Evolutionary conservation across 2,888 invertebrate species (phyloP), one percentile per base, ranked within the genome.

Genomic region (Gasteruption jaculator): DNA sequence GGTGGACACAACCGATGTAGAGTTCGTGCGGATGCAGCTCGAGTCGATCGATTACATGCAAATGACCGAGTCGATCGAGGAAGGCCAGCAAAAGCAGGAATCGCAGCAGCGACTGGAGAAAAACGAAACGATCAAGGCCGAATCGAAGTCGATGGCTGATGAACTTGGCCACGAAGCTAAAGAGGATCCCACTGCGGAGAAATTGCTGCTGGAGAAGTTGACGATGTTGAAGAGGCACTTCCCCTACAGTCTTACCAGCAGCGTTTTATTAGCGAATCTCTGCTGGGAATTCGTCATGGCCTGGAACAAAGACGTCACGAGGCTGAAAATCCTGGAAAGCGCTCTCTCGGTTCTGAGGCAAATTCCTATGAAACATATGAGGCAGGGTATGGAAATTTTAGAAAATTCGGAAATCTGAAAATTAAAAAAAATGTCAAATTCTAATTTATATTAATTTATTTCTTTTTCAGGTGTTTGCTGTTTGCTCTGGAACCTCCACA

Each of bases 201-300:
- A 54, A 12, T 41, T 42, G 4, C 52, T 65, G 24, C 48, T 69
- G 68, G 68, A 65, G 38, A 60, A 57, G 50, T 41, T 69, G 32
- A 41, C 57, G 7, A 29, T 85, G 16, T 68, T 90, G 42, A 81
- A 82, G 34, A 76, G 78, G 30, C 86, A 90, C 60, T 94, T 94
- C 65, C 94, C 94, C 0, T 82, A 88, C 53, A 93, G 92, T 66
- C 76, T 92, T 38, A 81, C 85, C 41, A 79, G 85, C 1, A 85
- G 87, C 57, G 81, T 85, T 25, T 73, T 95, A 26, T 74, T 93
- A 34, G 82, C 87, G 10, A 91, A 93, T 65, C 84, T 93, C 78
- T 82, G 85, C 51, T 94, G 94, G 94, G 93, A 94, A 68, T 91
- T 88, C 65, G 83, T 89, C 38, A 79, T 87, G 51, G 79, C 81